These are phyloP conservation scores for Apaloderma vittatum DNA, from an alignment of 2,113 vertebrate species.

Conservation along the genomic window DNA sequence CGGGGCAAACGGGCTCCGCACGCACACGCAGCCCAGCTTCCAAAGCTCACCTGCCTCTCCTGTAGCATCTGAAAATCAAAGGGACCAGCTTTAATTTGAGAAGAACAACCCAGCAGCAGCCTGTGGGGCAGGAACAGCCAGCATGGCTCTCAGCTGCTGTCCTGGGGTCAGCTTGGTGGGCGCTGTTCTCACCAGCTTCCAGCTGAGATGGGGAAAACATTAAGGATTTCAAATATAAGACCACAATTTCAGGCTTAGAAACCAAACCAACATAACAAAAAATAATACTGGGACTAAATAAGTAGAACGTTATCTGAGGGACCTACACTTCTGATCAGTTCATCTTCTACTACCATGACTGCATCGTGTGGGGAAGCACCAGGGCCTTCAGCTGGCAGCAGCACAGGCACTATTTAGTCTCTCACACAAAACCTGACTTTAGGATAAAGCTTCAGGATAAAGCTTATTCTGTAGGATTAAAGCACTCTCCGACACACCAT, in stretches of 20 bases:
- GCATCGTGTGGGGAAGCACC: not conserved
- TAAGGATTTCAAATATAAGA: not conserved
- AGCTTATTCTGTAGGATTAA: not conserved
- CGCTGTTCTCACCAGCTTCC: not conserved
- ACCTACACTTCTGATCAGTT: not conserved
- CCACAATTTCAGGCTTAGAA: not conserved
- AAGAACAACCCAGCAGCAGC: not conserved
- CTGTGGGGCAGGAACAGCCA: not conserved
- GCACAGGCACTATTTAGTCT: fast-evolving
- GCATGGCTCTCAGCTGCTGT: not conserved
- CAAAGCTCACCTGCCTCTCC: not conserved
- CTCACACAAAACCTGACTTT: not conserved
- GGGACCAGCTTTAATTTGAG: not conserved
- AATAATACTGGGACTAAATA: not conserved
- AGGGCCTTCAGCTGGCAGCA: not conserved
- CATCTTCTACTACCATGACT: not conserved
- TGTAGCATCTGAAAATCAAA: fast-evolving
- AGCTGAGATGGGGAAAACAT: not conserved
- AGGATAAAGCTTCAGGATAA: not conserved
- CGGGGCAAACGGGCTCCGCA: fast-evolving
- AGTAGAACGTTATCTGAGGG: not conserved
- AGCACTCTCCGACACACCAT: not conserved
- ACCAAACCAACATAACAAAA: not conserved
- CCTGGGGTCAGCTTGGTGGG: not conserved
- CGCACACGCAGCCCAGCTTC: not conserved